phyloP scores from a whole-genome alignment of 2,888 invertebrate genomes.

The Ligdia adustata region DNA sequence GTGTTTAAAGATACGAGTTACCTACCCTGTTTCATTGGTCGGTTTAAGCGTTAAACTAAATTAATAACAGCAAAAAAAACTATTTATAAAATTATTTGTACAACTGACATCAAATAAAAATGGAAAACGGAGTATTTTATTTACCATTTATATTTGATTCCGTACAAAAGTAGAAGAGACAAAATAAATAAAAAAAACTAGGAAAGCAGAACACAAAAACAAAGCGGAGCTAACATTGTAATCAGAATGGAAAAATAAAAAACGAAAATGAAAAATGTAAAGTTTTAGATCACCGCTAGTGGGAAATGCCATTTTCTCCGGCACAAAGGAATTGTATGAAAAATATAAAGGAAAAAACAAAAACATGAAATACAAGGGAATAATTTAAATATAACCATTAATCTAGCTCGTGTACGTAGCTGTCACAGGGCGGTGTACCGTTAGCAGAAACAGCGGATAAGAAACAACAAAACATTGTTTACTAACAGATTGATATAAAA shows the following conservation, averaged over 20 bases:
- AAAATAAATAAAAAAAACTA: conserved; percentile 12
- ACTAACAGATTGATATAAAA: too few relatives aligned
- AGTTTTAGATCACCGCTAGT: conserved; percentile 55
- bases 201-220: conserved; percentile 19
- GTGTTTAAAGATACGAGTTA: too few relatives aligned
- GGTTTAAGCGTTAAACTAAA: too few relatives aligned
- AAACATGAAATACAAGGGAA: conserved; percentile 65
- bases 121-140: too few relatives aligned
- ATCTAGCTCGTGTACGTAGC: conserved; percentile 69
- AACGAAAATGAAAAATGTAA: conserved; percentile 69
- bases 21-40: too few relatives aligned
- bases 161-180: conserved; percentile 3
- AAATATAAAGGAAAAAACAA: conserved; percentile 53
- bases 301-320: conserved; percentile 43
- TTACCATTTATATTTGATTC: conserved; percentile 2
- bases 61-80: too few relatives aligned
- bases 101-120: too few relatives aligned
- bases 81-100: too few relatives aligned
- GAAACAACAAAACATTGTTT: background rate
- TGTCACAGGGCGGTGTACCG: conserved; percentile 60
- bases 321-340: conserved; percentile 46
- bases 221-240: conserved; percentile 35
- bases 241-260: too few relatives aligned
- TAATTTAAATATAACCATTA: conserved; percentile 82
- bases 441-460: conserved; percentile 46